phyloP scores from a whole-genome alignment of 1,140 invertebrate species.

The Diorhabda sublineata region DNA sequence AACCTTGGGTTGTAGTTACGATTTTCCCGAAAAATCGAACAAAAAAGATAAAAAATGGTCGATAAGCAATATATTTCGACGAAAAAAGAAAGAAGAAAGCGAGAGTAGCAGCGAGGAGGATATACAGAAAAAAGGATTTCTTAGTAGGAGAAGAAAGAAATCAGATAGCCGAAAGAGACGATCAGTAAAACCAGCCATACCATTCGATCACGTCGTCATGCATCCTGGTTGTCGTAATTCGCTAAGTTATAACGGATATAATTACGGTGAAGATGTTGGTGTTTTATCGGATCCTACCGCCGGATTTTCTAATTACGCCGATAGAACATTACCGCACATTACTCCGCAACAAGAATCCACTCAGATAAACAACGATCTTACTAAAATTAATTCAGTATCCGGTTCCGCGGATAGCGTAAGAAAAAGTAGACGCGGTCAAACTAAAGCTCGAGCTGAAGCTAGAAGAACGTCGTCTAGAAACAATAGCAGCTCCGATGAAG shows the following conservation, averaged over 20 bases:
- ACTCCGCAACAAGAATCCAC: constrained; percentile 34
- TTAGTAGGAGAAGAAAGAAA: constrained; percentile 49
- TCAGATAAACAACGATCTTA: constrained; percentile 26
- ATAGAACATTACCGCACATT: constrained; percentile 44
- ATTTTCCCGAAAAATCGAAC: constrained; percentile 40
- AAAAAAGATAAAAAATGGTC: constrained; percentile 67
- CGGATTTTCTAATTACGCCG: constrained; percentile 49
- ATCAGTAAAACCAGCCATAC: constrained; percentile 30
- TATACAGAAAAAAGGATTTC: constrained; percentile 47
- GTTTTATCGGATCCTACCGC: constrained; percentile 41
- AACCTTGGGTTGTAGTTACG: constrained; percentile 36
- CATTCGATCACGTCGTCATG: constrained; percentile 42
- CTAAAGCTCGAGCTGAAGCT: constrained; percentile 62
- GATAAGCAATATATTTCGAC: constrained; percentile 63
- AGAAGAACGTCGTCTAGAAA: constrained; percentile 55
- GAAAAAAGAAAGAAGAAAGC: constrained; percentile 61
- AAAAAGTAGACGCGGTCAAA: constrained; percentile 54
- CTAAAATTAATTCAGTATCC: constrained; percentile 20
- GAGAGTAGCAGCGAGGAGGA: constrained; percentile 61
- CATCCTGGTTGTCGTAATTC: constrained; percentile 25
- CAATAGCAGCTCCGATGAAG: constrained; percentile 66
- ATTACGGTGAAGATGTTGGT: constrained; percentile 48
- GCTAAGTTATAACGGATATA: constrained; percentile 34
- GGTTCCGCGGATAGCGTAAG: constrained; percentile 52
- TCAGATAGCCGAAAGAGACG: constrained; percentile 48